Evolutionary conservation across 2,797 vertebrate genomes (phyloP), one percentile per base, ranked within the genome.

Genomic region (Aplochiton taeniatus): DNA sequence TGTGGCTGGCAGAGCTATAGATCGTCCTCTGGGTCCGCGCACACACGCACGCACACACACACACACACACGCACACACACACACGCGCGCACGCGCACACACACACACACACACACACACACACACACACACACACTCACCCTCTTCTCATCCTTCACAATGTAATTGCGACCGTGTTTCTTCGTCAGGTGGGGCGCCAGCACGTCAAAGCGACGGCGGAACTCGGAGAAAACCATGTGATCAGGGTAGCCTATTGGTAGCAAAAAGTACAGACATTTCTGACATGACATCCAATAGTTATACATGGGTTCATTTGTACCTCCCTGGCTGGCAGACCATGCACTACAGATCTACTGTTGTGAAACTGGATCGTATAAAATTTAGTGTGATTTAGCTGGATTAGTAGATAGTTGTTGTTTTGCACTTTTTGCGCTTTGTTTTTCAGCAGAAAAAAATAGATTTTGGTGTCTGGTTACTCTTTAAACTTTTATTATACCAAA

Each of bases 211-310:
- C 95, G 94, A 0, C 96, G 91, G 4, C 97, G 94, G 83, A 99
- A 99, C 89, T 99, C 96, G 0, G 96, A 95, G 81, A 98, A 99
- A 58, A 96, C 96, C 98, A 98, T 95, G 89, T 98, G 95, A 84
- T 98, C 96, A 0, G 98, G 98, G 73, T 97, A 99, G 58, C 97
- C 98, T 99, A 88, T 10, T 58, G n/a, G 55, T 42, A 41, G n/a
- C 59, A 74, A 68, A 67, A n/a, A n/a, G n/a, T n/a, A n/a, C n/a
- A n/a, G n/a, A n/a, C n/a, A n/a, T n/a, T n/a, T n/a, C n/a, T n/a
- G n/a, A 31, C 31, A 31, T 31, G 31, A 31, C 31, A 31, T 31
- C 31, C 31, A 31, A 31, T 31, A 31, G 6, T 31, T 31, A 31
- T 6, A 31, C 2, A n/a, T n/a, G n/a, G n/a, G n/a, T n/a, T n/a